Base-by-base conservation (phyloP, 2,797 vertebrate genomes). In the Austrolebias charrua region DNA sequence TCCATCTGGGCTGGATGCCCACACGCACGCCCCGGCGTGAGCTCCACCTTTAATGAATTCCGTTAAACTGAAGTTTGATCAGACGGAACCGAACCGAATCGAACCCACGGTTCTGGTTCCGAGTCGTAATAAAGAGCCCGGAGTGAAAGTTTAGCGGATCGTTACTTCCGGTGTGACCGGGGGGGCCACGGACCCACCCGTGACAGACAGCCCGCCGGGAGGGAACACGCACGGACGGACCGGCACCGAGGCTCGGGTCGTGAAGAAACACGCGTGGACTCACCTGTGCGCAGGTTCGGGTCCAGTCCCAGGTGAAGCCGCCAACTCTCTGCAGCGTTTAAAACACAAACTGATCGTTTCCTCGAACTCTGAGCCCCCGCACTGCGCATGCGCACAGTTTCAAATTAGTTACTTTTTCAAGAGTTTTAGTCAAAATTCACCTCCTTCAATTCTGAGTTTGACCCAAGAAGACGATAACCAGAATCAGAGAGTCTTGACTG, bases 331-430 rank as follows among this genome's bases (percentile, higher is more conserved):
- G 51, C 35, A 6, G 42, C 42, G 33, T 66, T 43, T 6, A 31
- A 6, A 14, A 42, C 18, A 14, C 38, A 43, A 61, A 35, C 49
- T 53, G 12, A 66, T 29, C 11, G 44, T 57, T 73, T 67, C 63
- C 64, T 59, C 28, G 47, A 9, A 13, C 33, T 59, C 54, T 31
- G 38, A 24, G 15, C 10, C 44, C 8, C 3, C 10, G 4, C 38
- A 29, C 44, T 63, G 71, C 71, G 71, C 71, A 73, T 73, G 71
- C 71, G 64, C 50, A 31, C 6, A 6, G 15, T 55, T 59, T 43
- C 16, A 29, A 18, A 29, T n/a, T 13, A 6, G 0, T 11, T 38
- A 11, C 35, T 38, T 9, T 38, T 10, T 2, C 2, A 40, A 40
- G 11, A 40, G 38, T 40, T 40, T 40, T 12, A 12, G 38, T 40